phyloP scores from a whole-genome alignment of 2,797 vertebrate species.

The Mustela erminea region DNA sequence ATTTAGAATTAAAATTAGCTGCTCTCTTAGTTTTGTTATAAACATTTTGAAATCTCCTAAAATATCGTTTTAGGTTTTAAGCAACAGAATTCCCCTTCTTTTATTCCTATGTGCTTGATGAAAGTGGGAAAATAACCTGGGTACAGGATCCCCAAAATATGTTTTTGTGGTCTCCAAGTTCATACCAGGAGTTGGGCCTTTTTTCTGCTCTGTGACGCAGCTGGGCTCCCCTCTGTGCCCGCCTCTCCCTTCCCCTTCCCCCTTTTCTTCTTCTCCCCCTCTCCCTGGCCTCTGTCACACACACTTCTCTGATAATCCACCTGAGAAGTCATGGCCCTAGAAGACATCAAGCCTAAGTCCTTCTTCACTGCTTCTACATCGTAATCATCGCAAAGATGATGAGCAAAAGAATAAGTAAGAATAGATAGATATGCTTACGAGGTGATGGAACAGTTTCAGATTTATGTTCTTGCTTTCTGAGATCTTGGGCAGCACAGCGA shows the following conservation, averaged over 20 bases:
- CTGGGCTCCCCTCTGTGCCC: neutral
- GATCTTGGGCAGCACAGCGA: neutral
- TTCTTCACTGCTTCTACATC: neutral
- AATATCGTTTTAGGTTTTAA: neutral
- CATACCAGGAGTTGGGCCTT: neutral
- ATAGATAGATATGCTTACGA: neutral
- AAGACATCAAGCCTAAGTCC: neutral
- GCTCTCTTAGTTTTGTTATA: neutral
- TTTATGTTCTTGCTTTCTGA: neutral
- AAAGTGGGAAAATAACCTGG: neutral
- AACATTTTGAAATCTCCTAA: neutral
- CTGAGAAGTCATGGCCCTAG: no score
- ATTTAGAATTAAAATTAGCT: neutral
- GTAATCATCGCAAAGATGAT: neutral
- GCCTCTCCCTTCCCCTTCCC: neutral
- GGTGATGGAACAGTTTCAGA: neutral
- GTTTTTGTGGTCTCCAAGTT: neutral
- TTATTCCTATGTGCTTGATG: neutral
- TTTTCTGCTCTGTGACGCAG: neutral
- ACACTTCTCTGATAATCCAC: no score
- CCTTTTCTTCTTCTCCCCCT: no score
- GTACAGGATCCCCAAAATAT: neutral
- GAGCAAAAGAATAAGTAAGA: neutral
- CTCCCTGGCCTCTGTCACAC: neutral
- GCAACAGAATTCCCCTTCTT: neutral